Base-by-base conservation (phyloP, 2,113 vertebrate species). In the Rhynchopsitta pachyrhyncha region DNA sequence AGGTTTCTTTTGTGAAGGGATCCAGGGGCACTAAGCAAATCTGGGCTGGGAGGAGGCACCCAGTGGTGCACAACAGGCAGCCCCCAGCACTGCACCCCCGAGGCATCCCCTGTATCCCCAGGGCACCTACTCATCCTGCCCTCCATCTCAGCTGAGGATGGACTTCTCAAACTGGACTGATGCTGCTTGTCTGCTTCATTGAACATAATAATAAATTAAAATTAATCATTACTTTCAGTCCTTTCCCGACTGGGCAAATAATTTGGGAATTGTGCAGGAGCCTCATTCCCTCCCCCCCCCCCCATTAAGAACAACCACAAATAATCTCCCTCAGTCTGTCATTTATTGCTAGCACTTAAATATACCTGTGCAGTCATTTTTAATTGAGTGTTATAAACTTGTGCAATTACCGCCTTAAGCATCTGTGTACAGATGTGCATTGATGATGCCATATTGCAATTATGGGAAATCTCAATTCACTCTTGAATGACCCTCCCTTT, bases 1-100 rank as follows among this genome's bases (percentile, higher is more conserved):
- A 46, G 82, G 84, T 90, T 95, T 66, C 87, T 96, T 97, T 90
- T 96, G 92, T 91, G 86, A 53, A 63, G 86, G 3, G 11, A 55
- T 64, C 44, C 42, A 11, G 82, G 92, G 67, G 27, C 1, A 1
- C 88, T 37, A 23, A 59, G 66, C 33, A 18, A 35, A 88, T 84
- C 92, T 77, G 84, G 39, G 75, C 75, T 31, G 57, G 50, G 27
- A 52, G 23, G 59, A 92, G 86, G 86, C 79, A 92, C 42, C 75
- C 16, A 1, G 57, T 4, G 0, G 50, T 1, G 20, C 49, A 12
- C 5, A 4, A 55, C 46, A 71, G 53, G 55, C 49, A 64, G 52
- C 66, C 39, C 79, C 53, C 63, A 17, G 60, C 62, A 79, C 88
- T 35, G 47, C 37, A 9, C 13, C 64, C 31, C 86, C 83, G 55